Evolutionary conservation across 2,113 vertebrate species (phyloP).

Genomic region (Rhipidura dahli): DNA sequence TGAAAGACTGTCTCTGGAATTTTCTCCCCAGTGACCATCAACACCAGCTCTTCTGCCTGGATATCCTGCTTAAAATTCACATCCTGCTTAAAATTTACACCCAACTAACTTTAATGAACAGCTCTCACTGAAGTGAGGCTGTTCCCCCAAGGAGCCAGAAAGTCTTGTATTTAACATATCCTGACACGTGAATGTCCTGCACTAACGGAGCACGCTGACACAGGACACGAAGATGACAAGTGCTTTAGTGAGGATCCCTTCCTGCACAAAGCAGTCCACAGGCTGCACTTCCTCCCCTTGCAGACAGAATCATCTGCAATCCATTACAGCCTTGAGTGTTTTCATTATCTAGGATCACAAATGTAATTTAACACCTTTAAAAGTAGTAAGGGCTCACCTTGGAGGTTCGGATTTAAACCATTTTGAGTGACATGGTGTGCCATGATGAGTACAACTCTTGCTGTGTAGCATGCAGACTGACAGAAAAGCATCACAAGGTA

Average conservation of each 20-base stretch:
- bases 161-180: neutral
- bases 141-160: neutral
- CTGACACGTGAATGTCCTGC: neutral
- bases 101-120: neutral
- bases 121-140: neutral
- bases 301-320: neutral
- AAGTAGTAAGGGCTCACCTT: neutral
- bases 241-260: neutral
- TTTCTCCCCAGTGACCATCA: neutral
- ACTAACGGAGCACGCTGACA: neutral
- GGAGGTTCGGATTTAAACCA: neutral
- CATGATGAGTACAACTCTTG: neutral
- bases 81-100: neutral
- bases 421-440: neutral
- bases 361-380: neutral
- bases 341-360: neutral
- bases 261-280: neutral
- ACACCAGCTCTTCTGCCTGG: neutral
- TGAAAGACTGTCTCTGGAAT: neutral
- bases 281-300: neutral
- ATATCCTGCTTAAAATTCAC: neutral
- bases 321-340: neutral
- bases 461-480: neutral
- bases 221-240: neutral
- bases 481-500: neutral